phyloP scores from a whole-genome alignment of 2,888 invertebrate genomes.

The Rhagium mordax region DNA sequence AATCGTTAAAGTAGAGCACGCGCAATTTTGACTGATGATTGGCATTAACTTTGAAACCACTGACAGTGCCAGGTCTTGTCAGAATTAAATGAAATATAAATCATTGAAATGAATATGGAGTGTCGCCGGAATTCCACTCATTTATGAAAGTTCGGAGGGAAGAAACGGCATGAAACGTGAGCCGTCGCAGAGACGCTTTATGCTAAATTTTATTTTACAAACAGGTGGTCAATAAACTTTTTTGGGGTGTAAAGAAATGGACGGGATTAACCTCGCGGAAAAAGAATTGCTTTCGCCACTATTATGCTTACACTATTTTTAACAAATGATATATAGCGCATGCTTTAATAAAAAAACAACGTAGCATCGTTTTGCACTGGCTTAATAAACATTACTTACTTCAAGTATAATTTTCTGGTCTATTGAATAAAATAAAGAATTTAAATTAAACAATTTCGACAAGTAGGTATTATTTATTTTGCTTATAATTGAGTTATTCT shows the following conservation, averaged over 20 bases:
- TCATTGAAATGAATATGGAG: conserved; percentile 50
- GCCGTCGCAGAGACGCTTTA: conserved; percentile 24
- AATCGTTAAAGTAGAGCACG: conserved; percentile 51
- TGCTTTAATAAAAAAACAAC: neutral
- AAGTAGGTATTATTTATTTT: too few species aligned
- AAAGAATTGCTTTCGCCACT: conserved; percentile 2
- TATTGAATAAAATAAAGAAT: neutral
- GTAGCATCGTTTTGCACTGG: neutral
- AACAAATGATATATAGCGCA: neutral
- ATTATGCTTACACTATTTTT: neutral
- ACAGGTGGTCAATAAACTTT: conserved; percentile 47
- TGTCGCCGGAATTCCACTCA: conserved; percentile 52
- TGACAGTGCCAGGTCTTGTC: conserved; percentile 16
- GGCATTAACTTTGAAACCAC: conserved; percentile 47
- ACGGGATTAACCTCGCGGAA: conserved; percentile 15
- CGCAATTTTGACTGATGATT: conserved; percentile 51
- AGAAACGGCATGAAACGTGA: conserved; percentile 19
- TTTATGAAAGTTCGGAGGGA: conserved; percentile 43
- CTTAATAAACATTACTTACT: neutral
- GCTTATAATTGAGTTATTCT: too few species aligned
- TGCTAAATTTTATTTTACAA: conserved; percentile 45
- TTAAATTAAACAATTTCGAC: neutral
- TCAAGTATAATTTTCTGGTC: neutral
- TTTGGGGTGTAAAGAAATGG: conserved; percentile 18
- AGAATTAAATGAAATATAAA: conserved; percentile 50